Conservation (phyloP, 2,797 vertebrate species). For the Avahi laniger region DNA sequence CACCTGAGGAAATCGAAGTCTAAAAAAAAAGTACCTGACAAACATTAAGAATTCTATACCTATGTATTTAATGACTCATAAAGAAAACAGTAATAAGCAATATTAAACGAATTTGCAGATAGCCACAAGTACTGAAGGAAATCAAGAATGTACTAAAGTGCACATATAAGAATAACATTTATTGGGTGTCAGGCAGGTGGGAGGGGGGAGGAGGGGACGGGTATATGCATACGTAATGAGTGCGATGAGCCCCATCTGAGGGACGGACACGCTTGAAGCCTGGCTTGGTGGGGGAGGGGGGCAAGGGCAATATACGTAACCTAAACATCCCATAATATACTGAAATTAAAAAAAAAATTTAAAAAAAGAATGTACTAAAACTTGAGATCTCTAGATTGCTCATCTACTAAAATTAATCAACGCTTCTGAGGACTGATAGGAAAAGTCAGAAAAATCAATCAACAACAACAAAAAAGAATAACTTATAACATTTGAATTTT, state of each 20-base stretch:
- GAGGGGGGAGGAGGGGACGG: no score
- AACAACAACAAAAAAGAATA: background rate
- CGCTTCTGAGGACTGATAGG: background rate
- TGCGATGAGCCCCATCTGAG: no score
- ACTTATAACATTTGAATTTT: background rate
- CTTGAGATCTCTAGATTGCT: background rate
- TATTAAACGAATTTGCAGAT: background rate
- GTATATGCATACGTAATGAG: no score
- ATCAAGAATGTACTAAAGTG: background rate
- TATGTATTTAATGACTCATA: background rate
- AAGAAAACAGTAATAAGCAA: background rate
- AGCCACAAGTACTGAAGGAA: background rate
- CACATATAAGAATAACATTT: no score
- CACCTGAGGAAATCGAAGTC: background rate
- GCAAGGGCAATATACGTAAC: no score
- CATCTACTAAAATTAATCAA: conserved; percentile 32
- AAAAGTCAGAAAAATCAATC: conserved; percentile 9
- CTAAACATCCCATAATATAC: no score
- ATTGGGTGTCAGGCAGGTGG: no score
- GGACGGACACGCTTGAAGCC: no score
- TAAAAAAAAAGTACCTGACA: background rate
- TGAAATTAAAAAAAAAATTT: no score
- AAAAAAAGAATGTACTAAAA: background rate
- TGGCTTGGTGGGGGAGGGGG: no score
- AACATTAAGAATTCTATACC: background rate